Percentiles rank a stretch among this genome's conserved stretches.
Conservation (phyloP, 53 echinoderm and acorn worm species). For the Arbacia lixula region DNA sequence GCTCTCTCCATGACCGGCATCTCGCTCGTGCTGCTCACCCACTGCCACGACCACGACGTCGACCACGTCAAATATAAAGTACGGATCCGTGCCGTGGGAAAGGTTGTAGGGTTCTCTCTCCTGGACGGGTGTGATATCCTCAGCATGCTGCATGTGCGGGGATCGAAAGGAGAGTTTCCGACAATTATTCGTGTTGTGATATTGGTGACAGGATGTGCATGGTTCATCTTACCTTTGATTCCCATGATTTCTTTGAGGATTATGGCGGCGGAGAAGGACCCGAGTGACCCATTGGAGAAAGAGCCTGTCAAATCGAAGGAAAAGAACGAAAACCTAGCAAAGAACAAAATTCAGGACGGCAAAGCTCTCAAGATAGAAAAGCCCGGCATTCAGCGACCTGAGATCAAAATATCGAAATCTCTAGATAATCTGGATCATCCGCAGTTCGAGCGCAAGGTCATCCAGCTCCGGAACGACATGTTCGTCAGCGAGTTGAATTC, state of each 20-base stretch:
- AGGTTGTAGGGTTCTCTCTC: slow-evolving; percentile 71
- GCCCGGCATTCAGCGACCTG: slow-evolving; percentile 5
- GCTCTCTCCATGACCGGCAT: slow-evolving; percentile 74
- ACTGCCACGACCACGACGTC: slow-evolving; percentile 81
- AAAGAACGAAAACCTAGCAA: too few relatives aligned
- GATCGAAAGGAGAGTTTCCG: slow-evolving; percentile 33
- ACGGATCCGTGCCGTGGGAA: slow-evolving; percentile 72
- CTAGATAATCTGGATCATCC: slow-evolving; percentile 11
- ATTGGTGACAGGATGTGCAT: slow-evolving; percentile 72
- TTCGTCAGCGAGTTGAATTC: slow-evolving; percentile 43
- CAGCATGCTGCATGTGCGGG: slow-evolving; percentile 60
- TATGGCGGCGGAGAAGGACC: slow-evolving; percentile 52
- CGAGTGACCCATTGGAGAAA: not conserved
- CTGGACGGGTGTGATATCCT: slow-evolving; percentile 83
- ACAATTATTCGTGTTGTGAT: slow-evolving; percentile 63
- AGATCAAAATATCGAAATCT: slow-evolving; percentile 9
- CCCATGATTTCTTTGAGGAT: slow-evolving; percentile 77
- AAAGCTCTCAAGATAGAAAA: slow-evolving; percentile 6
- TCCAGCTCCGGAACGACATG: slow-evolving; percentile 46
- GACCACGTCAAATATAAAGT: slow-evolving; percentile 67
- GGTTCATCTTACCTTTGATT: slow-evolving; percentile 75
- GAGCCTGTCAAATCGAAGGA: not conserved
- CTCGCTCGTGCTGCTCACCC: slow-evolving; percentile 65
- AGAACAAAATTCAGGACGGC: too few relatives aligned
- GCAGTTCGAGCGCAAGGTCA: slow-evolving; percentile 37